Conservation (phyloP, 2,888 invertebrate genomes). For the Ceriagrion tenellum region DNA sequence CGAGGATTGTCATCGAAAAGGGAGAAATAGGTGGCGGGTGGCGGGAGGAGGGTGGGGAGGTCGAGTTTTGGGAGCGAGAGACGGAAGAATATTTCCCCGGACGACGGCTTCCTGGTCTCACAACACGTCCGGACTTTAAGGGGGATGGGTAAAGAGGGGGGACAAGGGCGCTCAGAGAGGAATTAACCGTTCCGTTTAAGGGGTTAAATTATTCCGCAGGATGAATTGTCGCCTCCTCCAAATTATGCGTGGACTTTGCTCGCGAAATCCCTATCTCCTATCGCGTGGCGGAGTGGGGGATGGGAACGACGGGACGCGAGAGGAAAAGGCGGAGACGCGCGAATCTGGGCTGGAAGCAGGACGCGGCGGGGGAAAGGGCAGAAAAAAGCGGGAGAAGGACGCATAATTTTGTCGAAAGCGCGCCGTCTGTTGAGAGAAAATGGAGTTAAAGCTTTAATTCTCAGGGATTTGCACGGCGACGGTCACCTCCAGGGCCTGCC, state of each 20-base stretch:
- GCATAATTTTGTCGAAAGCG: slow-evolving; percentile 39
- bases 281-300: not conserved
- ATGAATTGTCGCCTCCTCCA: slow-evolving; percentile 32
- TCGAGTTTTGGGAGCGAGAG: not conserved
- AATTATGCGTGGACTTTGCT: slow-evolving; percentile 57
- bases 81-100: not conserved
- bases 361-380: not conserved
- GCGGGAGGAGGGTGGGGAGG: not conserved
- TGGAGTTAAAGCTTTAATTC: slow-evolving; percentile 44
- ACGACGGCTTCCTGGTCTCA: not conserved
- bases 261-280: slow-evolving; percentile 9
- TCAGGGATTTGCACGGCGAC: not conserved
- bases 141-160: no score
- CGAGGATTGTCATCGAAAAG: not conserved
- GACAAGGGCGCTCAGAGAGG: not conserved
- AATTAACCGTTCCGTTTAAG: slow-evolving; percentile 43
- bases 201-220: slow-evolving; percentile 29
- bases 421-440: slow-evolving; percentile 32
- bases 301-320: not conserved
- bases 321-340: not conserved
- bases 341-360: not conserved
- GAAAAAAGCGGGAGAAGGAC: not conserved
- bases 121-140: not conserved
- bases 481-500: not conserved
- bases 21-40: no score